These are phyloP conservation scores for Lepidurus packardi DNA, from an alignment of 1,140 invertebrate species.

Conservation along the genomic window DNA sequence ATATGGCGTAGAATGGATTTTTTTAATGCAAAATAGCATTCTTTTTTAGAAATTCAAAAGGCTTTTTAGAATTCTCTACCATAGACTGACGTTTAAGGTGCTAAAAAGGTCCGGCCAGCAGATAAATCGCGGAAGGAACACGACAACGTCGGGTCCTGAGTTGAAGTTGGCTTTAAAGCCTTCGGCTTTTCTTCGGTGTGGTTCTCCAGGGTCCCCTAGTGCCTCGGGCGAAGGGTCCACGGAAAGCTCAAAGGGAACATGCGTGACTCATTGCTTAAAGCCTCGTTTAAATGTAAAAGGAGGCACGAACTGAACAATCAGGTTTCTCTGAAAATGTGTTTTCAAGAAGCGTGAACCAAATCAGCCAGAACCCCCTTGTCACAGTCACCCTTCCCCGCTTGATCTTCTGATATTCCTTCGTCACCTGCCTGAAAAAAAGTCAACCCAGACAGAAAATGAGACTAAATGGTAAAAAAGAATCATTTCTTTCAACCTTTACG, in stretches of 20 bases:
- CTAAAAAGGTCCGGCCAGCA: background rate
- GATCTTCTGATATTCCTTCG: background rate
- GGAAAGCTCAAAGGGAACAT: background rate
- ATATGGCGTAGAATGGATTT: too few species aligned
- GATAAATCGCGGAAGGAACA: background rate
- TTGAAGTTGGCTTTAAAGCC: background rate
- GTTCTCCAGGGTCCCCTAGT: background rate
- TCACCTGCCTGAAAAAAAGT: background rate
- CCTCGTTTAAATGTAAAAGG: constrained; percentile 22
- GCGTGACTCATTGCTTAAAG: constrained; percentile 21
- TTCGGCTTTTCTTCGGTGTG: background rate
- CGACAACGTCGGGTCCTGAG: background rate
- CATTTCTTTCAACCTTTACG: background rate
- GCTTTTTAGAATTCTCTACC: background rate
- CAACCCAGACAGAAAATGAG: background rate
- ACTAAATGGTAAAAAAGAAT: background rate
- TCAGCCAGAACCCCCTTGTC: background rate
- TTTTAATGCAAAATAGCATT: background rate
- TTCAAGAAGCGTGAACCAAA: constrained; percentile 3
- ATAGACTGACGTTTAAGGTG: constrained; percentile 11
- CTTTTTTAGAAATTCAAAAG: background rate
- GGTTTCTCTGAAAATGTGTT: background rate
- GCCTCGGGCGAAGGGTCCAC: background rate
- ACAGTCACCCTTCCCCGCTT: background rate
- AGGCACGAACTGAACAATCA: constrained; percentile 4